Evolutionary conservation across 2,888 invertebrate genomes (phyloP), one percentile per base, ranked within the genome.

Genomic region (Sinotaia quadrata): DNA sequence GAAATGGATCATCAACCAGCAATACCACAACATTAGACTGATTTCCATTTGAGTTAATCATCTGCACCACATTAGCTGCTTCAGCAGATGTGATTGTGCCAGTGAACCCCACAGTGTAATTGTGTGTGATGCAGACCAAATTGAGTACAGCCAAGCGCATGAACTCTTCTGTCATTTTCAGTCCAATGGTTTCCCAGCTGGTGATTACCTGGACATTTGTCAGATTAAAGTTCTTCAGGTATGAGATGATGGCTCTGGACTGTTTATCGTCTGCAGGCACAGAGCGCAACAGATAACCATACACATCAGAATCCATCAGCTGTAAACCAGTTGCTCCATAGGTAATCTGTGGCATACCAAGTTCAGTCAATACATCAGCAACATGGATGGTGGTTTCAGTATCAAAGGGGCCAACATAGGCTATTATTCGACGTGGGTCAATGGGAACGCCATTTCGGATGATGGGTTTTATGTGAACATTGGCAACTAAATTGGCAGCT

Each of bases 131-230:
- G 67, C 86, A 86, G 49, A 86, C 84, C 51, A 75, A 69, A 69
- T 85, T 85, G 12, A 82, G 68, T 5, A 63, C 70, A 5, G 86
- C 85, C 0, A 84, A 72, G n/a, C 81, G 72, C 44, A 78, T 68
- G 65, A 86, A 85, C 62, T 84, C 84, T 15, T 78, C 68, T n/a
- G 77, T 69, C 4, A 82, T 83, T 44, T 73, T 73, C 21, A 77
- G 74, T 2, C 85, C 85, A 24, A 84, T 76, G 4, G 77, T 79
- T 37, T 82, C 80, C 66, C 79, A 81, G 8, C 85, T 81, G 37
- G 74, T 79, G 15, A 84, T 75, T 2, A 89, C 80, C 68, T 88
- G 88, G 7, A 89, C 85, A 72, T 88, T 88, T 44, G 84, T 81
- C 76, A 89, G 84, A 8, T 85, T 79, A 62, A 87, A 86, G 67